Evolutionary conservation across 2,797 vertebrate genomes (phyloP), one percentile per base, ranked within the genome.

Genomic region (Enteromius anoplus): DNA sequence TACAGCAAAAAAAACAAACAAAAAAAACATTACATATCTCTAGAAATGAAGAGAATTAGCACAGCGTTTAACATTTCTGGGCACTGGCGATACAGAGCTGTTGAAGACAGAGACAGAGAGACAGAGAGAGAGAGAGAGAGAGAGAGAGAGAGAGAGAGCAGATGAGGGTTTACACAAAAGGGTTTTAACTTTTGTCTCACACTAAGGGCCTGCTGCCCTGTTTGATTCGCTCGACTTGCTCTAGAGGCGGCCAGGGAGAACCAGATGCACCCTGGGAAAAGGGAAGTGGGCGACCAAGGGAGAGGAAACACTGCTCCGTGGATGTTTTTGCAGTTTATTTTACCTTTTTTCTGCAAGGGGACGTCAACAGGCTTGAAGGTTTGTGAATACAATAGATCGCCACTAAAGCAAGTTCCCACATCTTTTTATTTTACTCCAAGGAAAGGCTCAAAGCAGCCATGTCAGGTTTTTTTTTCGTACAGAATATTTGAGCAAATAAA

Each of bases 161-260:
- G 47, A 68, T 64, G 70, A 58, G 42, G 64, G 49, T 75, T 21
- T 29, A 64, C 26, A 77, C 65, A 47, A 53, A 62, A 82, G 26
- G 58, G 55, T 81, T 73, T 79, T 82, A 78, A 76, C 88, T 91
- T 92, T 91, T 80, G 85, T 87, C 88, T 87, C 34, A 40, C 21
- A 47, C 85, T 78, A 65, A 68, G 53, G 78, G 84, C 79, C 81
- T 80, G 82, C 84, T 82, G 81, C 87, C 78, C 85, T 68, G 84
- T 92, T 92, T 90, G 86, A 85, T 88, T 89, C 81, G 75, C 92
- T 90, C 81, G 84, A 91, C 87, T 91, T 92, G 87, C 85, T 91
- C 82, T 40, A 86, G 86, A 85, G 81, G 83, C 68, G 80, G 84
- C 82, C 87, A 70, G 84, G 87, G 87, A 91, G 87, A 89, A 75